Base-by-base conservation (phyloP, 1,140 invertebrate genomes). In the Paracyclopina nana region DNA sequence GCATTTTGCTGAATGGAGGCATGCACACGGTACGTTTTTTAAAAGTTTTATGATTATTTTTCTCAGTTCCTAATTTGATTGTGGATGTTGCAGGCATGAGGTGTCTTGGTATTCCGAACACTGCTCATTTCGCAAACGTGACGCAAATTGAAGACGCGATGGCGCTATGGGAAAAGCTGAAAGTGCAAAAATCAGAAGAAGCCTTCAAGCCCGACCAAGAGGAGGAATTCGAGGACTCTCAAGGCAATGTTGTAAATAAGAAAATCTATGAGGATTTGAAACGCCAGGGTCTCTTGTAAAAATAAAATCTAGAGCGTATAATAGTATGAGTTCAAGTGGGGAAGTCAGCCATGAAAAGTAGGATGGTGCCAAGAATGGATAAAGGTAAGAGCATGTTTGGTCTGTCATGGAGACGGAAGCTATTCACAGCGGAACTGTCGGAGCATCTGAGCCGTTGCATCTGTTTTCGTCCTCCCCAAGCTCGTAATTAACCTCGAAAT, bases 1-100 rank as follows among this genome's bases (percentile, higher is more conserved):
- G 46, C 95, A 99, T 69, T 99, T 99, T 72, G 90, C 92, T 1
- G 94, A 99, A 68, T 99, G 95, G 92, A 70, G 95, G 46, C 95
- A 99, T 68, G 92, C 95, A 26, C 92, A 99, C 67, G 94, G 94
- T n/a, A n/a, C n/a, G n/a, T n/a, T n/a, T n/a, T 18, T 18, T 42
- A 20, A 42, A 20, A 20, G 14, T 9, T 9, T 9, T 9, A 9
- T 31, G 30, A 31, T 31, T 31, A n/a, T 9, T 31, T 31, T 9
- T 9, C 14, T 31, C 9, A 31, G 9, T 31, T 9, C 9, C 30
- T 31, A n/a, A 31, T 31, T 31, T 9, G 14, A 9, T 31, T 31
- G 14, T 31, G 9, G 30, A 31, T n/a, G n/a, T n/a, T n/a, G n/a
- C n/a, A n/a, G n/a, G n/a, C 14, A 98, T 99, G 94, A 69, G 90